phyloP scores from a whole-genome alignment of 2,113 vertebrate species.

The Eupsittula cactorum region DNA sequence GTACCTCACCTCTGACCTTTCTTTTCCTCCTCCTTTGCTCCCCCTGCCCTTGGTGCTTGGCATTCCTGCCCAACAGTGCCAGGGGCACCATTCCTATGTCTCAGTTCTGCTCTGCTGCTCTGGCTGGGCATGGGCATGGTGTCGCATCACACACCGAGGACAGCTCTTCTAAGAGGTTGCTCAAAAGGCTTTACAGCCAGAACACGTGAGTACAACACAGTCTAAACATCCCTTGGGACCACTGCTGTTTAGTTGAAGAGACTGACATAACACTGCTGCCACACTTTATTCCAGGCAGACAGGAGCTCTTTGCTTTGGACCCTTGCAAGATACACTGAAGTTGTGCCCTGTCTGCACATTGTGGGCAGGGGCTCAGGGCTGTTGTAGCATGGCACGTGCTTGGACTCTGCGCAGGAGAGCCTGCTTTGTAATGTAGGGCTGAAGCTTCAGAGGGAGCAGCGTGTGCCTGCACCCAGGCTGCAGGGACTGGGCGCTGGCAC shows the following conservation, averaged over 20 bases:
- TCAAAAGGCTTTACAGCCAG: neutral
- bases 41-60: rapidly evolving
- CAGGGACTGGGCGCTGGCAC: neutral
- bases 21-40: neutral
- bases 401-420: rapidly evolving
- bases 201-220: neutral
- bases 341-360: neutral
- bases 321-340: neutral
- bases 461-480: no score
- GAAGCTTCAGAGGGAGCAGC: neutral
- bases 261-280: neutral
- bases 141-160: neutral
- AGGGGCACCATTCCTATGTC: neutral
- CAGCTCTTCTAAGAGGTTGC: neutral
- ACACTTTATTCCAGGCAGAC: neutral
- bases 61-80: neutral
- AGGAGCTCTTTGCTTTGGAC: neutral
- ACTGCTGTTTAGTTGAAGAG: neutral
- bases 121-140: neutral
- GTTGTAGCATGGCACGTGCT: rapidly evolving
- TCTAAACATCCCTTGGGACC: neutral
- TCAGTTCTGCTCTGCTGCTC: neutral
- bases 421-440: rapidly evolving
- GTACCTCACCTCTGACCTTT: neutral
- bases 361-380: neutral